Evolutionary conservation across 2,797 vertebrate species (phyloP).

Genomic region (Bovichtus diacanthus): DNA sequence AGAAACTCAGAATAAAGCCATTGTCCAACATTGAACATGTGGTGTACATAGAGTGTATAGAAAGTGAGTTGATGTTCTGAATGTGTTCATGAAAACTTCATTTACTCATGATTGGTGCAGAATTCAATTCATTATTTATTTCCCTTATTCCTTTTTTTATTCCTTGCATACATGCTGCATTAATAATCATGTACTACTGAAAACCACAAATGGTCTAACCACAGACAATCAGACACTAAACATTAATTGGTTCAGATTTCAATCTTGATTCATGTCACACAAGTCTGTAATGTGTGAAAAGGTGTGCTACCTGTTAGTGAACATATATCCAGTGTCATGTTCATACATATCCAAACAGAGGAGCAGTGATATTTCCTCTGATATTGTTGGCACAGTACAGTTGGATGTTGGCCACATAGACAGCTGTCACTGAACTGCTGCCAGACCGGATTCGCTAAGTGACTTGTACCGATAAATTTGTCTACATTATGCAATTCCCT

Average conservation of each 20-base stretch:
- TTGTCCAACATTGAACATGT: neutral
- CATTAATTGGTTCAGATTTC: neutral
- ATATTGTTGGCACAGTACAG: conserved; percentile 38
- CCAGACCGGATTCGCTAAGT: neutral
- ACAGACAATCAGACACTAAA: too few relatives aligned
- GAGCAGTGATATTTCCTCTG: conserved; percentile 27
- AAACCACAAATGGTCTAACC: neutral
- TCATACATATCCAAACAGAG: conserved; percentile 36
- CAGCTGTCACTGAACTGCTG: conserved; percentile 43
- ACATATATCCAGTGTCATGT: conserved; percentile 10
- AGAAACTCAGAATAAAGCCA: neutral
- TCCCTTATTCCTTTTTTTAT: neutral
- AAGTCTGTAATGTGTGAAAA: neutral
- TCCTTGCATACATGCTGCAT: neutral
- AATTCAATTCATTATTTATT: neutral
- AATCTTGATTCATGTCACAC: neutral
- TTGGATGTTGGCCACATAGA: conserved; percentile 40
- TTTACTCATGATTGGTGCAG: neutral
- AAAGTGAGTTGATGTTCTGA: neutral
- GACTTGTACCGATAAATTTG: neutral
- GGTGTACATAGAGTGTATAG: neutral
- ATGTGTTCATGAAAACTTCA: neutral
- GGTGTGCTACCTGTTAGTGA: conserved; percentile 12
- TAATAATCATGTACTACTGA: neutral
- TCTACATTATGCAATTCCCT: neutral